These are phyloP conservation scores for Heterotilapia buettikoferi DNA, from an alignment of 2,113 vertebrate genomes.

Conservation along the genomic window DNA sequence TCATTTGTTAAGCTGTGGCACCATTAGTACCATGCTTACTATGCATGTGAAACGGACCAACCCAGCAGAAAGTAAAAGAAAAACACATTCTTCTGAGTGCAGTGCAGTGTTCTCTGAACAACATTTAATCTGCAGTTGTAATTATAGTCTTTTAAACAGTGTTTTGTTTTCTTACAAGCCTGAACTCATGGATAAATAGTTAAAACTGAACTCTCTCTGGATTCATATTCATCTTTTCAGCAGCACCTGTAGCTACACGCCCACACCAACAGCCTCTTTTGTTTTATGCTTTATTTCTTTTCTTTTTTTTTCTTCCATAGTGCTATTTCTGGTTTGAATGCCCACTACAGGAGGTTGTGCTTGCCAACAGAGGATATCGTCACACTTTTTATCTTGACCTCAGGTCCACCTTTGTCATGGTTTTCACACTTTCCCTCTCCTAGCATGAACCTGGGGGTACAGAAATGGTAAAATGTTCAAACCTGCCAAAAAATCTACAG, in stretches of 20 bases:
- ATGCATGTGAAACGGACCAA: background rate
- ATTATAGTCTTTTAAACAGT: background rate
- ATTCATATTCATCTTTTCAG: background rate
- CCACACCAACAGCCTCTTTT: background rate
- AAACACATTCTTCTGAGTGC: background rate
- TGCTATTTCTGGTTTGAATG: slow-evolving; percentile 1
- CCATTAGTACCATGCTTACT: background rate
- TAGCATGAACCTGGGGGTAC: background rate
- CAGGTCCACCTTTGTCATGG: background rate
- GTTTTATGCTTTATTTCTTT: background rate
- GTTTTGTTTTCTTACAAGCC: background rate
- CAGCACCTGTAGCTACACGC: background rate
- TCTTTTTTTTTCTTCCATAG: background rate
- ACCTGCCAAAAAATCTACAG: slow-evolving; percentile 10
- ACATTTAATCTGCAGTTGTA: background rate
- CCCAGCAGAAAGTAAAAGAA: background rate
- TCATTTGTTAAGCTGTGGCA: background rate
- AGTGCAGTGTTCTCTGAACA: background rate
- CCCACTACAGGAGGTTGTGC: background rate
- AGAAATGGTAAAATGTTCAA: background rate
- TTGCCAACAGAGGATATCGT: background rate
- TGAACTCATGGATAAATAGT: background rate
- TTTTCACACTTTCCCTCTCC: background rate
- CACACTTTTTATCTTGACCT: slow-evolving; percentile 10
- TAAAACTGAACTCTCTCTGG: background rate